Evolutionary conservation across 1,140 invertebrate species (phyloP).

Genomic region (Pteromalus puparum): DNA sequence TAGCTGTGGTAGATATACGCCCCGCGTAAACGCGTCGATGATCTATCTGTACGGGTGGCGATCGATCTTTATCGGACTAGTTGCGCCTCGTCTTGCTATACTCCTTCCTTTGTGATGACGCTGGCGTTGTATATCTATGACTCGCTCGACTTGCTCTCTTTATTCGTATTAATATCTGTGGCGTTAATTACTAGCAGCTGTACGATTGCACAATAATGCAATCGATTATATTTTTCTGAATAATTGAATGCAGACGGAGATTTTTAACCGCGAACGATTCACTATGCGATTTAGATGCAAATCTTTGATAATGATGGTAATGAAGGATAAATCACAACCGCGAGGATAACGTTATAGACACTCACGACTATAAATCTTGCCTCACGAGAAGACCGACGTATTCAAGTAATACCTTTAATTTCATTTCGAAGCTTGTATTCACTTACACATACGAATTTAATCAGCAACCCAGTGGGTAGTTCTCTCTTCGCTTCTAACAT

Average conservation of each 20-base stretch:
- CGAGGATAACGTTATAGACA: not conserved
- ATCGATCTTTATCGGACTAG: slow-evolving; percentile 42
- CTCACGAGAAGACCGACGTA: not conserved
- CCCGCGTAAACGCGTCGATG: slow-evolving; percentile 12
- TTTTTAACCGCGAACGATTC: not conserved
- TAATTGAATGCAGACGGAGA: not conserved
- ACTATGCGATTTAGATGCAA: not conserved
- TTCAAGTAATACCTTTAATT: not conserved
- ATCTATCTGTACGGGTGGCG: slow-evolving; percentile 24
- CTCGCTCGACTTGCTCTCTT: not conserved
- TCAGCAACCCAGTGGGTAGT: not conserved
- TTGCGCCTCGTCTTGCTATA: not conserved
- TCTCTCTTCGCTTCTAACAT: not conserved
- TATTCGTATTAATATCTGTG: not conserved
- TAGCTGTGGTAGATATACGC: not conserved
- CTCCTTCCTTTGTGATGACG: not conserved
- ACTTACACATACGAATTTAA: not conserved
- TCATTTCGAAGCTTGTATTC: not conserved
- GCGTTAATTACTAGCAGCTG: not conserved
- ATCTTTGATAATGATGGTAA: slow-evolving; percentile 14
- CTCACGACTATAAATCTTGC: not conserved
- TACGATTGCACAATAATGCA: not conserved
- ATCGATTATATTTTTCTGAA: not conserved
- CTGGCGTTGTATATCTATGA: not conserved
- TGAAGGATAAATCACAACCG: not conserved